These are phyloP conservation scores for Drosophila neonasuta DNA, from an alignment of 2,888 invertebrate species.

Conservation along the genomic window DNA sequence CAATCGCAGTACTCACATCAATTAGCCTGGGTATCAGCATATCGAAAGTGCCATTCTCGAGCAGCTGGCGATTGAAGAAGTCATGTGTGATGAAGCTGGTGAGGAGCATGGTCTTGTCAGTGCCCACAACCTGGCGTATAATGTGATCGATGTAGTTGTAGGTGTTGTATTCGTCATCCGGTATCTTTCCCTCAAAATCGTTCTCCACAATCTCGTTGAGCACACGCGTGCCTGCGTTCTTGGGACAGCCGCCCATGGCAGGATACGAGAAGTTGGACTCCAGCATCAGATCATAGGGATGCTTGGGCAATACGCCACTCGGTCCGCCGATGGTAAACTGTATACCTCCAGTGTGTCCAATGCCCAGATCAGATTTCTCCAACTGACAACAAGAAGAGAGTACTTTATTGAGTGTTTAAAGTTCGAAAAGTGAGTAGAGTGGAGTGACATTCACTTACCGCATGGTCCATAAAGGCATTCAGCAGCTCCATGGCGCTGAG, in stretches of 20 bases:
- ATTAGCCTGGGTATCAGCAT: conserved; percentile 83
- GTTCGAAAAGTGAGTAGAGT: not conserved
- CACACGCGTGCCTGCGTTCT: conserved; percentile 77
- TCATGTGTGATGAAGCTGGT: conserved; percentile 82
- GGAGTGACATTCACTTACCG: conserved; percentile 54
- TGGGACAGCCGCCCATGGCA: conserved; percentile 80
- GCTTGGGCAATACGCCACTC: conserved; percentile 78
- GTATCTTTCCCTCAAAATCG: conserved; percentile 78
- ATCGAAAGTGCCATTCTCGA: conserved; percentile 82
- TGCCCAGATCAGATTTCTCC: conserved; percentile 76
- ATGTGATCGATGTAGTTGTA: conserved; percentile 79
- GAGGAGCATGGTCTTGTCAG: conserved; percentile 82
- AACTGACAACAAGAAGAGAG: conserved; percentile 43
- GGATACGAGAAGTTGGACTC: conserved; percentile 77
- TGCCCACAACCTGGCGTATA: conserved; percentile 79
- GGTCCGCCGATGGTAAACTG: conserved; percentile 81
- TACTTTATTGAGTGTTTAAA: not conserved
- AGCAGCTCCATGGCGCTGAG: conserved; percentile 73
- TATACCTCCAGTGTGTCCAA: conserved; percentile 79
- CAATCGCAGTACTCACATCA: conserved; percentile 81
- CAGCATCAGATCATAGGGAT: conserved; percentile 78
- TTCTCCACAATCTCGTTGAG: conserved; percentile 79
- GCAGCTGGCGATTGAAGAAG: conserved; percentile 81
- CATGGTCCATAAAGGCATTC: conserved; percentile 77
- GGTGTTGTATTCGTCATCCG: conserved; percentile 75